Base-by-base conservation (phyloP, 2,888 invertebrate genomes). In the Ectropis crepuscularia region DNA sequence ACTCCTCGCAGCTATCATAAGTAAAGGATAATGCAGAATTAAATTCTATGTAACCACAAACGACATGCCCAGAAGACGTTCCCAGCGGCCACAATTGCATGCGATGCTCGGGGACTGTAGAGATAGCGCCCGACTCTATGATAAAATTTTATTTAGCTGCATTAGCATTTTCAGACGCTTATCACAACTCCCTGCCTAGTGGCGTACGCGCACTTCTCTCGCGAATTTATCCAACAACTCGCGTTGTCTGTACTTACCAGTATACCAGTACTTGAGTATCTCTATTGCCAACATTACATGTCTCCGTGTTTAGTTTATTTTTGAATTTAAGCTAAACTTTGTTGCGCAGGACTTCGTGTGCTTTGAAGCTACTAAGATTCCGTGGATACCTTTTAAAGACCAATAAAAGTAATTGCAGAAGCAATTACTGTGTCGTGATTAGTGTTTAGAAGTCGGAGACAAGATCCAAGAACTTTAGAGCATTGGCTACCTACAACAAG, bases 121-220 rank as follows among this genome's bases (percentile, higher is more conserved):
- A 73, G 85, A 87, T 85, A 86, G 72, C 74, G 74, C 70, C 74
- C 74, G 70, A 78, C 75, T 72, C 62, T 76, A 74, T 82, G 87
- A 86, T 88, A 87, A 87, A 83, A 86, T 85, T 86, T 87, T 86
- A 87, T 87, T 85, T 82, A 84, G 78, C 74, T 71, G 77, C 86
- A 88, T 88, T 88, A 85, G 83, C 85, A 87, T 85, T 86, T 75
- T 75, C 77, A 66, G 75, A 74, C 77, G 85, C 88, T 88, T 88
- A 87, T 87, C 86, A 80, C 63, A 73, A 68, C 69, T 70, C 70
- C 73, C 76, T 74, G 75, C 74, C 69, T 78, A 71, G 79, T 80
- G 73, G 72, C 71, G 76, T 74, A 76, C 73, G 75, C 72, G 77
- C 78, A 81, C 78, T 78, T 80, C 79, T 74, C 16, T 28, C 4